Percentiles rank a stretch among this genome's conserved stretches.
These are phyloP conservation scores for Sesamia nonagrioides DNA, from an alignment of 1,140 invertebrate genomes.

Conservation along the genomic window DNA sequence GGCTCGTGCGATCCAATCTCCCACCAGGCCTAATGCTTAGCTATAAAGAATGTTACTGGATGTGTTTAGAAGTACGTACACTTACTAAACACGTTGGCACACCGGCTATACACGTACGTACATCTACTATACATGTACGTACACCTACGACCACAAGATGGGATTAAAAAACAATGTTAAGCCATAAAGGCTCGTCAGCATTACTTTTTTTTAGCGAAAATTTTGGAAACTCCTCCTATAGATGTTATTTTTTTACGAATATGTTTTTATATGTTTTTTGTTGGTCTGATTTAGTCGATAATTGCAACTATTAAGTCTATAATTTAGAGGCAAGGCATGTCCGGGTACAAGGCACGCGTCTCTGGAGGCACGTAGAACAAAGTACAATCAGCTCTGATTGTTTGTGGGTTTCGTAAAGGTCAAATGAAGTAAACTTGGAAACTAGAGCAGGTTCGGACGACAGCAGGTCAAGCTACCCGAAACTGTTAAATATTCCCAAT, in stretches of 20 bases:
- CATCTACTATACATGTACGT: too few relatives aligned
- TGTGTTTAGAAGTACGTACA: not conserved
- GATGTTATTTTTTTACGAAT: too few relatives aligned
- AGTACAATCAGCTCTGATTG: not conserved
- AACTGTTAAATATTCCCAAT: too few relatives aligned
- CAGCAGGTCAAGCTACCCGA: too few relatives aligned
- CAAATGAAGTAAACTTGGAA: not conserved
- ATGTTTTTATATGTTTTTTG: not conserved
- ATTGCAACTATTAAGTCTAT: not conserved
- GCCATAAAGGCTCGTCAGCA: too few relatives aligned
- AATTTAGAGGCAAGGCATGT: not conserved
- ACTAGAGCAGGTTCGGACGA: not conserved
- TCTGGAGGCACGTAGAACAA: slow-evolving; percentile 2
- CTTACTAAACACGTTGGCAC: too few relatives aligned
- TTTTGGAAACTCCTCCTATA: too few relatives aligned
- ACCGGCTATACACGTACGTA: too few relatives aligned
- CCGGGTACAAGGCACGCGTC: not conserved
- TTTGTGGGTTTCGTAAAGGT: not conserved
- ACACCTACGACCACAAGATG: too few relatives aligned
- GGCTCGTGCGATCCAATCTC: slow-evolving; percentile 71
- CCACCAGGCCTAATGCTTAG: slow-evolving; percentile 60
- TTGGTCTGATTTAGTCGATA: not conserved
- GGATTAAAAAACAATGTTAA: too few relatives aligned
- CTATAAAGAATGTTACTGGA: slow-evolving; percentile 51
- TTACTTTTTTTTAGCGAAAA: too few relatives aligned